Conservation (phyloP, 2,888 invertebrate species). For the Lottia gigantea region DNA sequence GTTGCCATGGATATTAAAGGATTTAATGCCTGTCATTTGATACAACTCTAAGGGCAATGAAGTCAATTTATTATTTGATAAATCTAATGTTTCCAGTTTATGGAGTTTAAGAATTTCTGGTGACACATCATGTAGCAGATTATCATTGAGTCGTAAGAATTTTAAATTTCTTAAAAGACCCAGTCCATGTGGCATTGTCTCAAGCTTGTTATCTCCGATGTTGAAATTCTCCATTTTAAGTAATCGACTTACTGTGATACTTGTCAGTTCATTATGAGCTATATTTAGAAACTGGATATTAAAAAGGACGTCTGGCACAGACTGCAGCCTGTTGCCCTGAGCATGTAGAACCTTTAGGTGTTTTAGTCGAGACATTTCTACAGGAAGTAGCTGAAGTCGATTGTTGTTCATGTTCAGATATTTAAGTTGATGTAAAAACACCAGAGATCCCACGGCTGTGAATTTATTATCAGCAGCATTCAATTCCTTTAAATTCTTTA, state of each 20-base stretch:
- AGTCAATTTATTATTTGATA: constrained; percentile 58
- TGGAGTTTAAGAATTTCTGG: constrained; percentile 59
- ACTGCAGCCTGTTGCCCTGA: constrained; percentile 52
- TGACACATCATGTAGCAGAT: constrained; percentile 56
- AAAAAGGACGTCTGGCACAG: constrained; percentile 47
- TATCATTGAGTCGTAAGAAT: constrained; percentile 51
- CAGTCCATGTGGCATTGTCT: constrained; percentile 58
- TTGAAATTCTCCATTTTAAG: constrained; percentile 53
- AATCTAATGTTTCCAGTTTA: constrained; percentile 54
- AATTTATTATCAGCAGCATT: constrained; percentile 59
- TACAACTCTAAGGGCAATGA: constrained; percentile 58
- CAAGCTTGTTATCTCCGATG: constrained; percentile 55
- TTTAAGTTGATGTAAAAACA: constrained; percentile 47
- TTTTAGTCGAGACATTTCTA: constrained; percentile 40
- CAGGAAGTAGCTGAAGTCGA: constrained; percentile 45
- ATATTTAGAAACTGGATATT: constrained; percentile 57
- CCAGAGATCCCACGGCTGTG: constrained; percentile 45
- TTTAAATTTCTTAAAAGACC: constrained; percentile 51
- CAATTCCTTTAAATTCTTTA: constrained; percentile 54
- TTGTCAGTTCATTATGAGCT: constrained; percentile 52
- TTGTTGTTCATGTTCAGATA: constrained; percentile 56
- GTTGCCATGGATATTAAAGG: constrained; percentile 61
- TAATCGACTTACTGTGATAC: constrained; percentile 58
- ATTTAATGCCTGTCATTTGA: constrained; percentile 57
- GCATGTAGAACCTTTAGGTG: constrained; percentile 53